phyloP scores from a whole-genome alignment of 2,113 vertebrate species.

The Phrynosoma blainvillii region DNA sequence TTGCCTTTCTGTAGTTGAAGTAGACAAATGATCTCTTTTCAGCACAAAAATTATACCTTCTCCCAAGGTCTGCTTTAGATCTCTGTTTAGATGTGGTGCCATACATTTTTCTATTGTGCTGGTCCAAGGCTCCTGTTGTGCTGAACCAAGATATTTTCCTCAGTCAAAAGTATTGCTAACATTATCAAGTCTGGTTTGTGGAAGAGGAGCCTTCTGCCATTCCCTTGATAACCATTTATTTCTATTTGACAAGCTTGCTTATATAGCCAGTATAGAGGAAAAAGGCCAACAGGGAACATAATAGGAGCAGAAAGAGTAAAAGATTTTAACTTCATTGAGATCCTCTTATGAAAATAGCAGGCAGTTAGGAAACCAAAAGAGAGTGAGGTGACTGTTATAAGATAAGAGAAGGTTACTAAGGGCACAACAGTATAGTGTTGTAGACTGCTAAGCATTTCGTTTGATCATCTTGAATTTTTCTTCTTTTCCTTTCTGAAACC shows the following conservation, averaged over 20 bases:
- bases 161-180: background rate
- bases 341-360: background rate
- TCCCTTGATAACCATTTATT: fast-evolving
- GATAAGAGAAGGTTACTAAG: background rate
- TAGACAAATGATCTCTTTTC: background rate
- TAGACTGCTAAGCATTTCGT: background rate
- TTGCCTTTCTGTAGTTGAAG: background rate
- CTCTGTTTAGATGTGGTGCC: background rate
- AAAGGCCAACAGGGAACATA: background rate
- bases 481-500: conserved; percentile 10
- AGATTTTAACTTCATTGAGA: background rate
- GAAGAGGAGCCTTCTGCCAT: background rate
- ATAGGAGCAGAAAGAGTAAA: background rate
- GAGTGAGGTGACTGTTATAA: background rate
- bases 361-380: conserved; percentile 16
- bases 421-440: background rate
- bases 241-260: conserved; percentile 18
- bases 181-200: background rate
- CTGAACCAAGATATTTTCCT: fast-evolving
- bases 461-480: conserved; percentile 19
- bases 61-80: background rate
- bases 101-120: background rate
- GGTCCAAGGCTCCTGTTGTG: background rate
- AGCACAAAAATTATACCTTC: background rate
- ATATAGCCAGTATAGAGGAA: background rate